A percentile compares a stretch with the other conserved stretches of the same genome.
phyloP scores from a whole-genome alignment of 2,888 invertebrate species.

The Podabrus alpinus region DNA sequence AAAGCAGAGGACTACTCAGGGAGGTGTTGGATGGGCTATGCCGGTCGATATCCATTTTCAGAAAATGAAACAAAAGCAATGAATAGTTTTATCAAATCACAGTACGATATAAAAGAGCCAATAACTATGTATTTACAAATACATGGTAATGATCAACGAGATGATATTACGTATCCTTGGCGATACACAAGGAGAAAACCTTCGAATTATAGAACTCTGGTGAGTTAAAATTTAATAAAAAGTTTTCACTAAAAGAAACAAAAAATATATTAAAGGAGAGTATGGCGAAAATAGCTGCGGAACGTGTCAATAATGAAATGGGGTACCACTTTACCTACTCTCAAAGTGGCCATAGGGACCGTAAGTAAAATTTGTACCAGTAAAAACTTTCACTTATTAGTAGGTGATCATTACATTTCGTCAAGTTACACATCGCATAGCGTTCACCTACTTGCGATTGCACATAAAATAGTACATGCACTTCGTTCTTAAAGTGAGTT shows the following conservation, averaged over 20 bases:
- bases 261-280: neutral
- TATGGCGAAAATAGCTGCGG: neutral
- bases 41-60: neutral
- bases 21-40: neutral
- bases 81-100: neutral
- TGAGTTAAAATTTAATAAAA: neutral
- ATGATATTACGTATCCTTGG: slow-evolving; percentile 6
- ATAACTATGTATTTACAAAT: slow-evolving; percentile 9
- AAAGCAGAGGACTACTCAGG: neutral
- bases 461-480: too few relatives aligned
- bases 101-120: neutral
- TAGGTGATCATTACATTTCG: too few relatives aligned
- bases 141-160: neutral
- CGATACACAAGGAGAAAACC: neutral
- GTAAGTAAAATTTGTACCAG: neutral
- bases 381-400: too few relatives aligned
- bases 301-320: neutral
- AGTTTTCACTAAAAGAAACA: neutral
- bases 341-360: neutral
- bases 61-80: slow-evolving; percentile 4
- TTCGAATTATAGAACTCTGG: neutral
- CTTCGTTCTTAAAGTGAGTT: too few relatives aligned
- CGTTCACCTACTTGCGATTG: too few relatives aligned
- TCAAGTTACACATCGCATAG: too few relatives aligned
- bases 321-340: neutral